phyloP scores from a whole-genome alignment of 2,888 invertebrate genomes.

The Pegoplata infirma region DNA sequence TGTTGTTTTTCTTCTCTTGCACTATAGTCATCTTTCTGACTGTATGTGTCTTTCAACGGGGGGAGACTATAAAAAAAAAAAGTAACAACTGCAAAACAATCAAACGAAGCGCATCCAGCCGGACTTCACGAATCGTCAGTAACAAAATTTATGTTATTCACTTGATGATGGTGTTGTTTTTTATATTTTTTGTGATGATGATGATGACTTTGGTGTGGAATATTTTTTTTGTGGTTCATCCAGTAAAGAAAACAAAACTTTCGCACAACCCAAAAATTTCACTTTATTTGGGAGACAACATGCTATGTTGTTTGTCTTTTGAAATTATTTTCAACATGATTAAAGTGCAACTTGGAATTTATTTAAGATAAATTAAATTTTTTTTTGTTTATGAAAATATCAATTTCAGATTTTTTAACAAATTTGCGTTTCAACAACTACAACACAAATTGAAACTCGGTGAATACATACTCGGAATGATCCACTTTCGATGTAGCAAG shows the following conservation, averaged over 20 bases:
- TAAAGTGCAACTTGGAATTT: background rate
- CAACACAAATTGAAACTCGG: too few species aligned
- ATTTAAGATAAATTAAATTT: background rate
- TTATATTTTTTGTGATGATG: background rate
- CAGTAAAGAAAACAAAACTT: slow-evolving; percentile 7
- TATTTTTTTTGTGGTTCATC: background rate
- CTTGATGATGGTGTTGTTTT: slow-evolving; percentile 25
- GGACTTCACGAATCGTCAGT: slow-evolving; percentile 54
- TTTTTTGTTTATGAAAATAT: too few species aligned
- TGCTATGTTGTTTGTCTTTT: slow-evolving; percentile 14
- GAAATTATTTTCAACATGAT: slow-evolving; percentile 28
- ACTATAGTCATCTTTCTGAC: slow-evolving; percentile 12
- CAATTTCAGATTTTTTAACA: too few species aligned
- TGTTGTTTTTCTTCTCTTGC: background rate
- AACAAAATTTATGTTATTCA: slow-evolving; percentile 19
- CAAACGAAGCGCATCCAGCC: slow-evolving; percentile 62
- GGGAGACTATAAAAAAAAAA: slow-evolving; percentile 20
- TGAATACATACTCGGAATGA: too few species aligned
- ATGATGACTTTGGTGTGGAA: too few species aligned
- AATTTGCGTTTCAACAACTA: too few species aligned
- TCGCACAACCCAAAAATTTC: slow-evolving; percentile 12
- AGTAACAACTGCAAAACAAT: slow-evolving; percentile 30
- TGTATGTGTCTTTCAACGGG: background rate
- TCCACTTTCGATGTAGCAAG: too few species aligned
- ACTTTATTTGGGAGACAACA: slow-evolving; percentile 15